These are phyloP conservation scores for Corbicula japonica DNA, from an alignment of 2,888 invertebrate species.

Conservation along the genomic window DNA sequence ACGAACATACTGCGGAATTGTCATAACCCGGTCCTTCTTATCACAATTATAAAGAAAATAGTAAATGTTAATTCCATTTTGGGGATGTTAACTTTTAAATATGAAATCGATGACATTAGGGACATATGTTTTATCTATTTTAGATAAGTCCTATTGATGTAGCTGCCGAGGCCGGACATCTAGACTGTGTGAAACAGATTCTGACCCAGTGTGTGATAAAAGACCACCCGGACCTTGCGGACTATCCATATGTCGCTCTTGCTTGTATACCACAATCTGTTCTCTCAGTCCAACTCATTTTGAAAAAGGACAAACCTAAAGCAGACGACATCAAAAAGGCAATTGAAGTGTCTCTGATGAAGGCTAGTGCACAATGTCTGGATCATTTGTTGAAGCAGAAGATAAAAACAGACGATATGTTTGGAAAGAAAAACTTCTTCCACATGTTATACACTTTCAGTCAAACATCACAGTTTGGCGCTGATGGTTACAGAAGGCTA, in stretches of 20 bases:
- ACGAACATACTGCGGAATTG: too few species aligned
- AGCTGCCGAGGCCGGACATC: constrained; percentile 74
- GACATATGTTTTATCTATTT: too few species aligned
- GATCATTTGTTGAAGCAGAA: constrained; percentile 74
- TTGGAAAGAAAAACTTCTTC: constrained; percentile 79
- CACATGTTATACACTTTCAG: constrained; percentile 80
- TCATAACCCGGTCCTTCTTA: too few species aligned
- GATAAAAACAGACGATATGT: constrained; percentile 69
- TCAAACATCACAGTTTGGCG: constrained; percentile 61
- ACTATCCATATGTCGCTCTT: constrained; percentile 73
- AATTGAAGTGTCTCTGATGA: constrained; percentile 71
- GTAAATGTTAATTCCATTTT: too few species aligned
- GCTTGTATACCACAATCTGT: constrained; percentile 76
- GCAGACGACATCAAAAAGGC: constrained; percentile 73
- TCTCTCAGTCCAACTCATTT: constrained; percentile 70
- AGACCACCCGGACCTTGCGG: constrained; percentile 67
- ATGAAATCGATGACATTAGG: too few species aligned
- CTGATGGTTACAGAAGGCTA: constrained; percentile 68
- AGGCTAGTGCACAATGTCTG: constrained; percentile 75
- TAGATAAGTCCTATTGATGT: constrained; percentile 78
- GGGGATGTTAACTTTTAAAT: too few species aligned
- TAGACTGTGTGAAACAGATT: constrained; percentile 76
- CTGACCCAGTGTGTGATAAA: constrained; percentile 72
- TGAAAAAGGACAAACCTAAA: constrained; percentile 68
- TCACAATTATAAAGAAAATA: too few species aligned